Percentiles rank a stretch among this genome's conserved stretches.
phyloP scores from a whole-genome alignment of 1,140 invertebrate species.

The Sesamia nonagrioides region DNA sequence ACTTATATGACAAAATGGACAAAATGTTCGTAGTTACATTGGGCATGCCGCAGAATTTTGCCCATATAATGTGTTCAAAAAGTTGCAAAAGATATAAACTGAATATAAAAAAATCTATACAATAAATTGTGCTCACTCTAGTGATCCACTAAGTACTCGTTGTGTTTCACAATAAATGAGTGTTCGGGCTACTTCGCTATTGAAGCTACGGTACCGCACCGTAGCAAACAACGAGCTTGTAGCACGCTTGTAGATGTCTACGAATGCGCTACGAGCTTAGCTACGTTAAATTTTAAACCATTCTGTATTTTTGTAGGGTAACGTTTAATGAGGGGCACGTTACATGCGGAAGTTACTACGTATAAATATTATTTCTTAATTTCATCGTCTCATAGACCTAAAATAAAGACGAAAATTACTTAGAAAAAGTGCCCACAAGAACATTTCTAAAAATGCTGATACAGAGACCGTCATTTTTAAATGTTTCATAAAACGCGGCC shows the following conservation, averaged over 20 bases:
- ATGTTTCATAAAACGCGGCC: slow-evolving; percentile 48
- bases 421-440: background rate
- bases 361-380: slow-evolving; percentile 23
- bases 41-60: no score
- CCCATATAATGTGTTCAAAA: no score
- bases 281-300: background rate
- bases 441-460: slow-evolving; percentile 36
- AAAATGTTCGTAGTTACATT: no score
- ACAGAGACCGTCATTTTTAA: slow-evolving; percentile 45
- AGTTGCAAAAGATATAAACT: no score
- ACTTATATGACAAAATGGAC: no score
- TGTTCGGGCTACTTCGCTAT: background rate
- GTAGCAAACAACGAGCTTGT: slow-evolving; percentile 11
- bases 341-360: background rate
- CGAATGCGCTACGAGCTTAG: slow-evolving; percentile 7
- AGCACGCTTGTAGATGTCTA: slow-evolving; percentile 6
- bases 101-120: background rate
- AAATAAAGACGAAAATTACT: background rate
- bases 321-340: background rate
- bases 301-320: background rate
- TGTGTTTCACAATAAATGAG: slow-evolving; percentile 18
- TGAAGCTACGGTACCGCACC: background rate
- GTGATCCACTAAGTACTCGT: slow-evolving; percentile 1
- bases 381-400: background rate
- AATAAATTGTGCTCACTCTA: background rate